These are phyloP conservation scores for Pituophis catenifer DNA, from an alignment of 2,113 vertebrate species.

Conservation along the genomic window DNA sequence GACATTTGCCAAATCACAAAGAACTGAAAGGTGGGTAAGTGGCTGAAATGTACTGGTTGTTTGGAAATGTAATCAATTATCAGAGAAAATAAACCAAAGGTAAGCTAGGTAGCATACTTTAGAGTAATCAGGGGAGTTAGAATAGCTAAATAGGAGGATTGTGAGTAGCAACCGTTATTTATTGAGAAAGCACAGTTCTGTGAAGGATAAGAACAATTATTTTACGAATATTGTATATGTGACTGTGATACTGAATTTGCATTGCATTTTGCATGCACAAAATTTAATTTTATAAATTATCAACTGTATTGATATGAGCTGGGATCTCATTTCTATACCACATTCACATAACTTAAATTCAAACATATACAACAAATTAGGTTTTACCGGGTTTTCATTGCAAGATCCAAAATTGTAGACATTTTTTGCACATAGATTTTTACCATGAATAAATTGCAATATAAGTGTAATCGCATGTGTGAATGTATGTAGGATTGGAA, in stretches of 20 bases:
- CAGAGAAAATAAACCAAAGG: neutral
- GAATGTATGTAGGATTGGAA: neutral
- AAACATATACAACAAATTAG: conserved; percentile 12
- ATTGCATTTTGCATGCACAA: neutral
- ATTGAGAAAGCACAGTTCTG: neutral
- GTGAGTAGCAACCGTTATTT: neutral
- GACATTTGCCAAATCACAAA: neutral
- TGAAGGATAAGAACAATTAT: neutral
- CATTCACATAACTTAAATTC: neutral
- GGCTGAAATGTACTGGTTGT: neutral
- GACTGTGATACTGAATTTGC: neutral
- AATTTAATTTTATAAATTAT: neutral
- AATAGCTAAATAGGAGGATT: neutral
- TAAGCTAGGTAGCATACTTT: neutral
- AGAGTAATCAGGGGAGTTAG: neutral
- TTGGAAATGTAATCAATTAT: neutral
- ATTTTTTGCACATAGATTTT: neutral
- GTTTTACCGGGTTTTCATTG: neutral
- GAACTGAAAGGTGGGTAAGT: neutral
- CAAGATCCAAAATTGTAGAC: neutral
- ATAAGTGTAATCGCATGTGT: neutral
- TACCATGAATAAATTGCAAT: conserved; percentile 27
- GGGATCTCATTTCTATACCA: neutral
- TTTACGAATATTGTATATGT: neutral
- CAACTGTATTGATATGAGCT: neutral